Conservation (phyloP, 2,797 vertebrate species). For the Lutjanus campechanus region DNA sequence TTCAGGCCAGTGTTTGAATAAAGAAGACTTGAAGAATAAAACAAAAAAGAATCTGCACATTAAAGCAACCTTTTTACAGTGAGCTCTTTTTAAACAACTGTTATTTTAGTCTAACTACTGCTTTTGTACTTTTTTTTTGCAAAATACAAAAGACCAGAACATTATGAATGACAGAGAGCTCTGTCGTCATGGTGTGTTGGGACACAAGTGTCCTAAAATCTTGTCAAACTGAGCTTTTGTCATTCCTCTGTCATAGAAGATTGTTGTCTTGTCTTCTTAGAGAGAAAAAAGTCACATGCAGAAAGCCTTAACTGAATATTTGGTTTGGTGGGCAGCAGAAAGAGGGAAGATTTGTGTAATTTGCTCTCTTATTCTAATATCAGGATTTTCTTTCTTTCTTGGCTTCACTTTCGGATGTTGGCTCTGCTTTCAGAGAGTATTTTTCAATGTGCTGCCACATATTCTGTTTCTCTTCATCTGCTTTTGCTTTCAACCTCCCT, state of each 20-base stretch:
- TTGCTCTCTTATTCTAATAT: conserved; percentile 24
- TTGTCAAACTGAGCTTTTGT: conserved; percentile 73
- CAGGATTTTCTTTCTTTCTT: conserved; percentile 19
- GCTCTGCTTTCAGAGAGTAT: conserved; percentile 19
- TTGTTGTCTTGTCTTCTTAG: conserved; percentile 64
- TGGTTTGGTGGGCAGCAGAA: conserved; percentile 3
- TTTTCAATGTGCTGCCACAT: conserved; percentile 32
- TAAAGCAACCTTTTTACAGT: neutral
- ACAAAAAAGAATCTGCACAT: neutral
- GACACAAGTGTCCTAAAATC: conserved; percentile 35
- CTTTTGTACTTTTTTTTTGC: conserved; percentile 16
- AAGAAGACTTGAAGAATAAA: neutral
- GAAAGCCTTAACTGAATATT: conserved; percentile 69
- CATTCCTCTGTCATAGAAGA: conserved; percentile 73
- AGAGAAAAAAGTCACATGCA: conserved; percentile 64
- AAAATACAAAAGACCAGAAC: conserved; percentile 18
- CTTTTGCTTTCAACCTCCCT: conserved; percentile 45
- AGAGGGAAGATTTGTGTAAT: neutral
- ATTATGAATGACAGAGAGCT: conserved; percentile 7
- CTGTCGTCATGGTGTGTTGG: conserved; percentile 23
- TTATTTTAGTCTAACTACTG: neutral
- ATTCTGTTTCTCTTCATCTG: conserved; percentile 43
- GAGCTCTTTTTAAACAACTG: neutral
- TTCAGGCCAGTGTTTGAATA: neutral
- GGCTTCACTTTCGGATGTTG: conserved; percentile 58